Conservation (phyloP, 2,888 invertebrate species). For the Diabrotica balteata region DNA sequence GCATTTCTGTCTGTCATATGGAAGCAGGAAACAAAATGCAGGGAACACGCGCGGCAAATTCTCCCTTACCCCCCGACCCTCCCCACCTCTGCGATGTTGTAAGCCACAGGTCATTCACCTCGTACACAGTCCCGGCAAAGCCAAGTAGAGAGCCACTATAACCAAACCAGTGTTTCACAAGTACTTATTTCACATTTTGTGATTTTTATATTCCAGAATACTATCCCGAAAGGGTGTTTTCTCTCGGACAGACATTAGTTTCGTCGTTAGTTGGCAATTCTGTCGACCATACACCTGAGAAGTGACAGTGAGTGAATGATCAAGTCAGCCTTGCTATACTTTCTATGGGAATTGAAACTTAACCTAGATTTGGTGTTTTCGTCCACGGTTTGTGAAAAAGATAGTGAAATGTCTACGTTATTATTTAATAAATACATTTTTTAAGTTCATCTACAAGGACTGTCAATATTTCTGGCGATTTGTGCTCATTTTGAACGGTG, state of each 20-base stretch:
- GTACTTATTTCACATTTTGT: slow-evolving; percentile 54
- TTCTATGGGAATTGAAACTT: slow-evolving; percentile 33
- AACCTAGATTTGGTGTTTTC: slow-evolving; percentile 32
- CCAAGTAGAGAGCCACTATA: slow-evolving; percentile 49
- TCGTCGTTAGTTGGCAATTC: slow-evolving; percentile 1
- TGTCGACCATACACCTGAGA: neutral
- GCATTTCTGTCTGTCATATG: slow-evolving; percentile 45
- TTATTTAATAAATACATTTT: neutral
- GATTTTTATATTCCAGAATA: slow-evolving; percentile 22
- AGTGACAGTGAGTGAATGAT: slow-evolving; percentile 12
- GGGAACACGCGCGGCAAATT: slow-evolving; percentile 57
- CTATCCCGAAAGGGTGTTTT: neutral
- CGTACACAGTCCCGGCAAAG: slow-evolving; percentile 58
- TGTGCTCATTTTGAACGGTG: slow-evolving; percentile 7
- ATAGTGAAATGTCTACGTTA: slow-evolving; percentile 21
- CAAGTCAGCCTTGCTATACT: slow-evolving; percentile 11
- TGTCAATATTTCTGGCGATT: neutral
- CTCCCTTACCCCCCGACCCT: slow-evolving; percentile 49
- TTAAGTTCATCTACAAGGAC: neutral
- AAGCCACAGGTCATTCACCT: slow-evolving; percentile 61
- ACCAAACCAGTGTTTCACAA: slow-evolving; percentile 52
- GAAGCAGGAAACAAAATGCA: slow-evolving; percentile 60
- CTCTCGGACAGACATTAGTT: neutral
- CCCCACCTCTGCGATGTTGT: slow-evolving; percentile 48
- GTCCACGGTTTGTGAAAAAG: slow-evolving; percentile 21